These are phyloP conservation scores for Trialeurodes vaporariorum DNA, from an alignment of 1,140 invertebrate species.

Conservation along the genomic window DNA sequence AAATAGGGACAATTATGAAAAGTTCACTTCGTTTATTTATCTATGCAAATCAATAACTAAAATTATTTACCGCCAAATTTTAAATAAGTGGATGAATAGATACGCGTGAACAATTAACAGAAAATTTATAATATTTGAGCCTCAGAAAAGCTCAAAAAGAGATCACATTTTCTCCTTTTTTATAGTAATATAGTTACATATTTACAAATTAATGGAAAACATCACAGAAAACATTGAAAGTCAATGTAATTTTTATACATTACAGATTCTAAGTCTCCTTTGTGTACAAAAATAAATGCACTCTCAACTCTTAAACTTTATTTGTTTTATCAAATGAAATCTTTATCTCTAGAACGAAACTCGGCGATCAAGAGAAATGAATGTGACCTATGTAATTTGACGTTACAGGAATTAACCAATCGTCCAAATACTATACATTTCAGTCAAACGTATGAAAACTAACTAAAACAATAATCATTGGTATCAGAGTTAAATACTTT, in stretches of 20 bases:
- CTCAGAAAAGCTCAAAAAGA: background rate
- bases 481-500: too few relatives aligned
- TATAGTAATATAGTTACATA: background rate
- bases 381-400: background rate
- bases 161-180: background rate
- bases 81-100: background rate
- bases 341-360: background rate
- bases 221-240: background rate
- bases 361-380: background rate
- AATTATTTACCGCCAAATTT: background rate
- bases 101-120: background rate
- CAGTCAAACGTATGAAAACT: too few relatives aligned
- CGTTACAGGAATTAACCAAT: too few relatives aligned
- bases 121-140: background rate
- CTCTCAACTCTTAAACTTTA: background rate
- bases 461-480: too few relatives aligned
- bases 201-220: background rate
- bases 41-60: too few relatives aligned
- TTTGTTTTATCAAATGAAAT: background rate
- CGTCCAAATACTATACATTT: too few relatives aligned
- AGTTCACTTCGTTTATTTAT: background rate
- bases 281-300: background rate
- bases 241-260: background rate
- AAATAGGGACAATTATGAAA: too few relatives aligned
- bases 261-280: background rate